Conservation (phyloP, 2,113 vertebrate species). For the Gavialis gangeticus region DNA sequence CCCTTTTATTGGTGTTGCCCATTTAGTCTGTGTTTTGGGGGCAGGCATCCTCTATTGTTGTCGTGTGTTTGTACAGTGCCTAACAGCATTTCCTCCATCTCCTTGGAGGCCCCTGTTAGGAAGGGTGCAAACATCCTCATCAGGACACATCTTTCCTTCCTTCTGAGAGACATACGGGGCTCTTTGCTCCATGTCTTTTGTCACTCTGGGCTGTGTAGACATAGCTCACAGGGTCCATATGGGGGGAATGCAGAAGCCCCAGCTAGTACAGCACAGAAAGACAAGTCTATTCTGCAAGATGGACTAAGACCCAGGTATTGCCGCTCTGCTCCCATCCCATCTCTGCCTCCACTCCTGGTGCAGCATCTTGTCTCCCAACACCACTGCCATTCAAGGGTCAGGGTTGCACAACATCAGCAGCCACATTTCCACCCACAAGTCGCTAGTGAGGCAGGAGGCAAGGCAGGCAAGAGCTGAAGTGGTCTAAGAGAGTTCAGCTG, state of each 20-base stretch:
- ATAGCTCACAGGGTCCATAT: not conserved
- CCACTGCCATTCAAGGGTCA: accelerated
- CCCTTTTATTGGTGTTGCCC: not conserved
- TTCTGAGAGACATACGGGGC: too few species aligned
- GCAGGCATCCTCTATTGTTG: not conserved
- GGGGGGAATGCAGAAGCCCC: not conserved
- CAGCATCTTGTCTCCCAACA: not conserved
- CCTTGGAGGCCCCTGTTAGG: too few species aligned
- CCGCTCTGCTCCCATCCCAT: not conserved
- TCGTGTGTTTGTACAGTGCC: not conserved
- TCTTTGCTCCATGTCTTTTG: not conserved
- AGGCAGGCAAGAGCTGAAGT: not conserved
- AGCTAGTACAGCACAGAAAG: not conserved
- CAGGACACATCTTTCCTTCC: too few species aligned
- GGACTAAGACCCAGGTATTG: not conserved
- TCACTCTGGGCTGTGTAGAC: not conserved
- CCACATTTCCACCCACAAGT: not conserved
- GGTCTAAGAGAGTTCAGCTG: not conserved
- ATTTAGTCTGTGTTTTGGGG: not conserved
- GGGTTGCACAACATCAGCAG: not conserved
- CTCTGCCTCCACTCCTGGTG: not conserved
- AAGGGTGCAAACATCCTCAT: too few species aligned
- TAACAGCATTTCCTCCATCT: not conserved
- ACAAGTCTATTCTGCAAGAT: not conserved
- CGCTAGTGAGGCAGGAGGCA: accelerated